Evolutionary conservation across 2,888 invertebrate genomes (phyloP), one percentile per base, ranked within the genome.

Genomic region (Antheraea assamensis): DNA sequence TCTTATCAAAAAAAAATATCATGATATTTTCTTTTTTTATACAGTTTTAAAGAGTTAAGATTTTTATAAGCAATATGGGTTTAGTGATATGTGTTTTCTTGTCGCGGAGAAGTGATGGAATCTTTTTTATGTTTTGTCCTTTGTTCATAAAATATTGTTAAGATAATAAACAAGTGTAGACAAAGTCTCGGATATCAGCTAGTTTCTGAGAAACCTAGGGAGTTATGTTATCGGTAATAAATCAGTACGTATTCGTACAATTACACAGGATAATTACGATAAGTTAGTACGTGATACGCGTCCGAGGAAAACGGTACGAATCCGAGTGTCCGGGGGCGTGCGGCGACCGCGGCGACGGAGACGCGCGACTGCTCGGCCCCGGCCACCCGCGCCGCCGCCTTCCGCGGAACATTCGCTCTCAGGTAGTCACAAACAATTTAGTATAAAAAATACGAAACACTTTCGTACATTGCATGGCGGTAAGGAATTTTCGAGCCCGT

Each of bases 231-330:
- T 49, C 19, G 17, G 49, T 8, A 3, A 55, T 55, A 3, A 19
- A 21, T 55, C 21, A 7, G 21, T n/a, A 21, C 1, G n/a, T n/a
- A 4, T n/a, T 10, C 7, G 19, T n/a, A n/a, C 49, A 49, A 10
- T 49, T 49, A 42, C 19, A 3, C 84, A 97, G 97, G 98, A 98
- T 85, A 98, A 98, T 90, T 98, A 97, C 90, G 96, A 96, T 87
- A 97, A 97, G 87, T 95, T 97, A 84, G 95, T 96, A 78, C 97
- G 97, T 83, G 97, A 97, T 90, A 96, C 96, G 72, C 97, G 97
- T 90, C 97, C 97, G 87, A 97, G 97, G 95, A 97, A 97, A 95
- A 94, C 95, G 68, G 92, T 96, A 19, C 93, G 96, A 72, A 96
- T 96, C 85, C 96, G 96, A 76, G 92, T 95, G 77, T 73, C 84